Evolutionary conservation across 2,888 invertebrate genomes (phyloP).

Genomic region (Drosophila macrothrix): DNA sequence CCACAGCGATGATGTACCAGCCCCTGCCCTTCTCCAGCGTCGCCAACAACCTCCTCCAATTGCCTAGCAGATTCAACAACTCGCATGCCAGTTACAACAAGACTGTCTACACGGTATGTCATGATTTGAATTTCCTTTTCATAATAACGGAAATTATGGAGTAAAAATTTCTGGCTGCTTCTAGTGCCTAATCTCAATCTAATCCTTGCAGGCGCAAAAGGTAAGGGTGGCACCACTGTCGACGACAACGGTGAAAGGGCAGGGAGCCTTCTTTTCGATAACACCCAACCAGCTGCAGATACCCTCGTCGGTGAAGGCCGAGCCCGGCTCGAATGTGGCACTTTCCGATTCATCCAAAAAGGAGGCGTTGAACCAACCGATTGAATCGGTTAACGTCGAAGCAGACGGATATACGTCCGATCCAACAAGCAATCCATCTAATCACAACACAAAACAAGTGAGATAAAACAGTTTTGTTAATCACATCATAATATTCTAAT

Average conservation of each 20-base stretch:
- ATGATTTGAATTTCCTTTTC: neutral
- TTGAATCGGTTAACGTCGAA: slow-evolving; percentile 80
- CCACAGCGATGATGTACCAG: slow-evolving; percentile 87
- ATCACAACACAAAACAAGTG: slow-evolving; percentile 58
- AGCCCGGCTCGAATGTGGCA: slow-evolving; percentile 85
- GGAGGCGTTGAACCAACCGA: slow-evolving; percentile 85
- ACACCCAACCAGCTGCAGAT: slow-evolving; percentile 77
- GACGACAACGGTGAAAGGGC: slow-evolving; percentile 56
- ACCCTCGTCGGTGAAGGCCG: slow-evolving; percentile 82
- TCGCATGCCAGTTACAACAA: slow-evolving; percentile 51
- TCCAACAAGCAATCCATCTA: slow-evolving; percentile 66
- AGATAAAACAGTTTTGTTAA: neutral
- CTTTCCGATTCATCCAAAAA: slow-evolving; percentile 88
- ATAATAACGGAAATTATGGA: neutral
- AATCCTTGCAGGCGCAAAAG: slow-evolving; percentile 57
- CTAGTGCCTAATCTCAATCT: neutral
- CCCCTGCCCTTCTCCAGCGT: slow-evolving; percentile 86
- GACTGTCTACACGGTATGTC: slow-evolving; percentile 59
- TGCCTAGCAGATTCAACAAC: slow-evolving; percentile 58
- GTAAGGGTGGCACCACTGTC: slow-evolving; percentile 67
- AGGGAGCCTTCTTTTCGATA: slow-evolving; percentile 81
- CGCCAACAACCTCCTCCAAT: slow-evolving; percentile 64
- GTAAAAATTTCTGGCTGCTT: neutral
- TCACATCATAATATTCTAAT: neutral
- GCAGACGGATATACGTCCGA: slow-evolving; percentile 71